Percentiles rank a stretch among this genome's conserved stretches.
These are phyloP conservation scores for Dioctria linearis DNA, from an alignment of 2,888 invertebrate species.

Conservation along the genomic window DNA sequence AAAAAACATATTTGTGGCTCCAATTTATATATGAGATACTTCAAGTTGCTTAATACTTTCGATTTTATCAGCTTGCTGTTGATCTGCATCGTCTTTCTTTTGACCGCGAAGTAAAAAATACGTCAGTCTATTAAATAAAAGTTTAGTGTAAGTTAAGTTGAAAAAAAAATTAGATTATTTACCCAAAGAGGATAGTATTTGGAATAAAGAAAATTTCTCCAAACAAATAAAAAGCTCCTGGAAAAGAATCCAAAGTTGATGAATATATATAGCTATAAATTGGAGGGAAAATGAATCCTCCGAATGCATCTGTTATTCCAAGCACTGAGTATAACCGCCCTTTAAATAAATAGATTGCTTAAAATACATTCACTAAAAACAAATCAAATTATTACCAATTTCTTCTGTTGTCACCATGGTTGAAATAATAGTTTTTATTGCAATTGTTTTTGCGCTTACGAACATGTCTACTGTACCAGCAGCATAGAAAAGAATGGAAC, in stretches of 20 bases:
- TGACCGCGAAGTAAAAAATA: slow-evolving; percentile 16
- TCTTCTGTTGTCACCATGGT: slow-evolving; percentile 69
- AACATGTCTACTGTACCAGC: slow-evolving; percentile 69
- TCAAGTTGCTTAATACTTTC: not conserved
- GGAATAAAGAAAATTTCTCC: slow-evolving; percentile 69
- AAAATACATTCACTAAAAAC: too few relatives aligned
- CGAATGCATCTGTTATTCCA: slow-evolving; percentile 69
- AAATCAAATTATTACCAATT: slow-evolving; percentile 62
- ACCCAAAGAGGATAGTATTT: slow-evolving; percentile 69
- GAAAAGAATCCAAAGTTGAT: slow-evolving; percentile 66
- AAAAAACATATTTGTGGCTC: too few relatives aligned
- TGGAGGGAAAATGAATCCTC: slow-evolving; percentile 68
- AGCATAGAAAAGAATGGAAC: slow-evolving; percentile 65
- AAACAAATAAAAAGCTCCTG: slow-evolving; percentile 69
- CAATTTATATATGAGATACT: slow-evolving; percentile 9
- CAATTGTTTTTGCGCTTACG: slow-evolving; percentile 67
- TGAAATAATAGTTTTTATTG: slow-evolving; percentile 69
- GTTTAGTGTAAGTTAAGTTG: not conserved
- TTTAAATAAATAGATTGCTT: not conserved
- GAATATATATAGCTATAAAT: slow-evolving; percentile 68
- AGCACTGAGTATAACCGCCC: slow-evolving; percentile 64
- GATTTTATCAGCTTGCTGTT: not conserved
- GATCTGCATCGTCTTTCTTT: slow-evolving; percentile 11
- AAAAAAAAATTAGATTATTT: slow-evolving; percentile 56
- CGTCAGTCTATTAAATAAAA: not conserved